A percentile compares a stretch with the other conserved stretches of the same genome.
Evolutionary conservation across 2,797 vertebrate species (phyloP).

Genomic region (Epinephelus awoara): DNA sequence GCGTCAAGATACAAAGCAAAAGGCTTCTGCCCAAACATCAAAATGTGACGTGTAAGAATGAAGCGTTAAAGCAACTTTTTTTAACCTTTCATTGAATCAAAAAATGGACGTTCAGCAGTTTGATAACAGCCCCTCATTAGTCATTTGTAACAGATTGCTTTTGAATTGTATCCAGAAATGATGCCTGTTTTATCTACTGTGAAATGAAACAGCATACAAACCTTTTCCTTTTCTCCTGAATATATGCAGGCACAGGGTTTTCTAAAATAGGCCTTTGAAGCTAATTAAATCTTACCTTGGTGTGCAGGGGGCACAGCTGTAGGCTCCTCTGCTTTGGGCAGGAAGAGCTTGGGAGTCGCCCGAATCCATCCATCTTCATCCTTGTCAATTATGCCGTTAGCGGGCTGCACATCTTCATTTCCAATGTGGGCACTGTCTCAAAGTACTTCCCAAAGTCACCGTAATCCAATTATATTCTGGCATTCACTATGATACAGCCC

Average conservation of each 20-base stretch:
- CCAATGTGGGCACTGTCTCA: conserved; percentile 78
- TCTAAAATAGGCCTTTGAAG: conserved; percentile 39
- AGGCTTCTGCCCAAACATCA: too few relatives aligned
- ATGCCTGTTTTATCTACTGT: neutral
- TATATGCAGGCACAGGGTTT: conserved; percentile 28
- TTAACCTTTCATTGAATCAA: neutral
- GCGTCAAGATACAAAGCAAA: too few relatives aligned
- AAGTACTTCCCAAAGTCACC: conserved; percentile 85
- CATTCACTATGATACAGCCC: conserved; percentile 70
- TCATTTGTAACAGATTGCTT: conserved; percentile 12
- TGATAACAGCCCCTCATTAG: neutral
- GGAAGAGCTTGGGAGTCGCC: conserved; percentile 63
- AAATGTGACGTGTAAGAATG: too few relatives aligned
- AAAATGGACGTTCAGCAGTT: neutral
- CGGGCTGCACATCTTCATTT: conserved; percentile 79
- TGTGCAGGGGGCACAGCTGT: conserved; percentile 56
- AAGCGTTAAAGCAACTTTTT: neutral
- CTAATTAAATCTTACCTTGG: conserved; percentile 65
- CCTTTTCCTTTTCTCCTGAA: conserved; percentile 6
- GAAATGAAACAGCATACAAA: conserved; percentile 8
- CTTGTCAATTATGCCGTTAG: conserved; percentile 81
- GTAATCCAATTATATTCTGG: conserved; percentile 83
- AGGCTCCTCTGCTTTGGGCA: conserved; percentile 60
- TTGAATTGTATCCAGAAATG: conserved; percentile 15
- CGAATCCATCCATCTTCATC: conserved; percentile 82